Evolutionary conservation across 2,888 invertebrate species (phyloP), one percentile per base, ranked within the genome.

Genomic region (Hydrotaea cyrtoneurina): DNA sequence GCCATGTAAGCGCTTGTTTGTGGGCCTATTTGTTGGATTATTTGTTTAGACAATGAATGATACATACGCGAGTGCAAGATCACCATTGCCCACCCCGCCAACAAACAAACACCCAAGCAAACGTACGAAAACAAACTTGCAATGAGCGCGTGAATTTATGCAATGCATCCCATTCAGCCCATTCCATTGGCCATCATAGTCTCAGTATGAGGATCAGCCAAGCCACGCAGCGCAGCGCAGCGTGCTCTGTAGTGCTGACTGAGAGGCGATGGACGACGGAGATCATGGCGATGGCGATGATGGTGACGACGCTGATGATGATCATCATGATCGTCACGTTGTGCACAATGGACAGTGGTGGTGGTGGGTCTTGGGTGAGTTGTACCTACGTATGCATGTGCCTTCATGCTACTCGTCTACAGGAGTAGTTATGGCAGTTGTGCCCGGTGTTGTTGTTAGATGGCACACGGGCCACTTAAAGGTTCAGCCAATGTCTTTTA

Each of bases 71-170:
- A 81, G 74, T 74, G 57, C 74, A 74, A 74, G 74, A 74, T 79
- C 76, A 69, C 69, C 21, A n/a, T 43, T 39, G n/a, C 36, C 62
- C 31, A n/a, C 43, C 36, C 15, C n/a, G 21, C 31, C 31, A 31
- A 31, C 3, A 7, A 31, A n/a, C n/a, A 31, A 31, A 31, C 31
- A 31, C 7, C 2, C 3, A 31, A 2, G 31, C 17, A 69, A 13
- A 11, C 21, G 59, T 2, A 21, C 39, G 21, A 43, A 4, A 19
- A 66, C 66, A 19, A 39, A 66, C 39, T 39, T 66, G 77, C 79
- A 81, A 46, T 62, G 74, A 87, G 88, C 91, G 91, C 90, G 91
- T 91, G 90, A 90, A 90, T 90, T 91, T 91, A 90, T 91, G 90
- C 90, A 89, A 90, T 89, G 86, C 23, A 17, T 59, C 57, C 64